Base-by-base conservation (phyloP, 2,113 vertebrate genomes). In the Pluvianellus socialis region DNA sequence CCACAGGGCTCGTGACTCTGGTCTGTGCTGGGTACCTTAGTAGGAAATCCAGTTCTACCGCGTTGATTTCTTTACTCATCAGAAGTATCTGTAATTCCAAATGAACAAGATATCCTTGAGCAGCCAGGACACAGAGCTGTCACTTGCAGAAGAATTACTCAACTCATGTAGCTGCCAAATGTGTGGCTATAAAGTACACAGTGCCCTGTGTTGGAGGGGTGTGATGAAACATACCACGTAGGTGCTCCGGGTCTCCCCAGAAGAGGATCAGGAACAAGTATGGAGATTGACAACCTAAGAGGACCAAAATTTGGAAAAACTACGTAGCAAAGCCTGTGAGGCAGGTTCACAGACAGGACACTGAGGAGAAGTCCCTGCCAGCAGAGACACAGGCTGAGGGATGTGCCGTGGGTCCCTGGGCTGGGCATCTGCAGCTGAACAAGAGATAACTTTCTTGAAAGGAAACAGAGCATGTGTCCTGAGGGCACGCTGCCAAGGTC, bases 31-130 rank as follows among this genome's bases (percentile, higher is more conserved):
- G 99, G 91, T 98, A 99, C 45, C 99, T 98, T 68, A 99, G 98
- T n/a, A 99, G 98, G 95, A 99, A 99, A 96, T 99, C 99, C 94
- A 99, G 92, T 94, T 99, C 99, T 27, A 59, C 94, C 3, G 96
- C 18, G 66, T 97, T 95, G 77, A 99, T 98, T 96, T 99, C 99
- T 94, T 99, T 99, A 95, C 97, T 99, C 98, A 98, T 98, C 86
- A 99, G 97, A 91, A 99, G 98, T 52, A 99, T 98, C 99, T 99
- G 98, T 9, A 95, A 96, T 32, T 65, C 47, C 53, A 87, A 80
- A 90, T 12, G 20, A 67, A 87, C 3, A 53, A n/a, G 44, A 32
- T 2, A 38, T 23, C 50, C 50, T 61, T 68, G 73, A 96, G 76
- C 35, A 75, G 45, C 9, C 47, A 35, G 38, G 61, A 63, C 18